These are phyloP conservation scores for Gonioctena quinquepunctata DNA, from an alignment of 1,140 invertebrate species.

Conservation along the genomic window DNA sequence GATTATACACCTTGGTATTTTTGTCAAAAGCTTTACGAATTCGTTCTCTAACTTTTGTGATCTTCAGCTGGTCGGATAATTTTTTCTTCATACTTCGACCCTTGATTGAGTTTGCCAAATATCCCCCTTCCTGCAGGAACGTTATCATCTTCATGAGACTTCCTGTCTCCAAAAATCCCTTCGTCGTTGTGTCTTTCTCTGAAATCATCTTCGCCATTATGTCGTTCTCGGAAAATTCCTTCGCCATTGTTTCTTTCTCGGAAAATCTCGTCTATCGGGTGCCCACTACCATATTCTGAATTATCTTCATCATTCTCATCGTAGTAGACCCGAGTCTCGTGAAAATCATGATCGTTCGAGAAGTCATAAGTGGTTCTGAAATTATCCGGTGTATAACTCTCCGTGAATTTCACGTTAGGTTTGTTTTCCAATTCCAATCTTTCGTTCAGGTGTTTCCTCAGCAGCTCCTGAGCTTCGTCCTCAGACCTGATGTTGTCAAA, in stretches of 20 bases:
- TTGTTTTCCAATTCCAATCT: slow-evolving; percentile 51
- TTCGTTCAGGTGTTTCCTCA: slow-evolving; percentile 36
- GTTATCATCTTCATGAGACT: background rate
- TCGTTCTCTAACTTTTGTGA: too few species aligned
- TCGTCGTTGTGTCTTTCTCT: too few species aligned
- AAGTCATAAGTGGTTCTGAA: too few species aligned
- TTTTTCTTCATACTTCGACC: slow-evolving; percentile 6
- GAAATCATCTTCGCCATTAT: too few species aligned
- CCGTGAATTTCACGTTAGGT: slow-evolving; percentile 57
- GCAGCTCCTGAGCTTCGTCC: slow-evolving; percentile 23
- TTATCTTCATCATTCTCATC: slow-evolving; percentile 52
- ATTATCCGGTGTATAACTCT: too few species aligned
- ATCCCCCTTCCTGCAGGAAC: background rate
- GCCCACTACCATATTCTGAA: slow-evolving; percentile 29
- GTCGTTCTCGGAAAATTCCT: too few species aligned
- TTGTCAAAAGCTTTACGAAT: too few species aligned
- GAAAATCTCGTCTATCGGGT: background rate
- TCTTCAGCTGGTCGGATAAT: slow-evolving; percentile 57
- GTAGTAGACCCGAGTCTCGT: slow-evolving; percentile 60
- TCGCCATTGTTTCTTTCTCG: too few species aligned
- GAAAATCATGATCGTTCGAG: slow-evolving; percentile 52
- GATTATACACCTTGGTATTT: too few species aligned
- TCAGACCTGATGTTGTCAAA: slow-evolving; percentile 20
- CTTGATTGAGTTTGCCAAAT: background rate
- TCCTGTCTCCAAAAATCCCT: slow-evolving; percentile 28